A percentile compares a stretch with the other conserved stretches of the same genome.
Conservation (phyloP, 2,888 invertebrate species). For the Eupithecia tripunctaria region DNA sequence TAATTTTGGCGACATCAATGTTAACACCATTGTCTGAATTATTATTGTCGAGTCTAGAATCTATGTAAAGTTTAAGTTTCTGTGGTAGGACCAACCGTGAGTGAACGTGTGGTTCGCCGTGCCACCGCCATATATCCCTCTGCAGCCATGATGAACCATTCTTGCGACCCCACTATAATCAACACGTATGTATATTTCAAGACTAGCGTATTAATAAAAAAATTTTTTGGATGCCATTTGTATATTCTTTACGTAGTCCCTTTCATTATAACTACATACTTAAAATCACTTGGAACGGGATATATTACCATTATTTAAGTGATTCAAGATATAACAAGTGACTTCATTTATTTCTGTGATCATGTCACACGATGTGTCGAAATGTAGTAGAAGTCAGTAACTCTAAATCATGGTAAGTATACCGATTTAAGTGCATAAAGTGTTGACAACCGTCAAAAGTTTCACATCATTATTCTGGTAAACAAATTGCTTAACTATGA, state of each 20-base stretch:
- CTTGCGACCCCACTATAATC: constrained; percentile 93
- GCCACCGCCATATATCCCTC: constrained; percentile 94
- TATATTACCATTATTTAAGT: neutral
- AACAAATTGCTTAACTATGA: neutral
- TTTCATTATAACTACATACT: neutral
- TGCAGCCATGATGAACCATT: constrained; percentile 96
- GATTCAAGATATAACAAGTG: neutral
- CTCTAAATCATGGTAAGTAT: neutral
- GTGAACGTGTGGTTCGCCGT: constrained; percentile 71
- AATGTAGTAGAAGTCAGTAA: neutral
- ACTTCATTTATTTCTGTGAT: neutral
- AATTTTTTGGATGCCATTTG: neutral
- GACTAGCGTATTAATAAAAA: neutral
- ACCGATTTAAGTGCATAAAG: neutral
- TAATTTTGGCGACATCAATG: neutral
- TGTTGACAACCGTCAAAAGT: neutral
- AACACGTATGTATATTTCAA: constrained; percentile 82
- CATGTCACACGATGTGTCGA: too few relatives aligned
- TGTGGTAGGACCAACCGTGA: constrained; percentile 55
- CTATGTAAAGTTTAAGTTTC: neutral
- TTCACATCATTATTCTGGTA: neutral
- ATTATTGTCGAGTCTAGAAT: neutral
- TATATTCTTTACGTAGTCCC: neutral
- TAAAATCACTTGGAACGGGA: neutral
- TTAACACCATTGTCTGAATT: too few relatives aligned